Evolutionary conservation across 1,140 invertebrate genomes (phyloP).

Genomic region (Philopotamus ludificatus): DNA sequence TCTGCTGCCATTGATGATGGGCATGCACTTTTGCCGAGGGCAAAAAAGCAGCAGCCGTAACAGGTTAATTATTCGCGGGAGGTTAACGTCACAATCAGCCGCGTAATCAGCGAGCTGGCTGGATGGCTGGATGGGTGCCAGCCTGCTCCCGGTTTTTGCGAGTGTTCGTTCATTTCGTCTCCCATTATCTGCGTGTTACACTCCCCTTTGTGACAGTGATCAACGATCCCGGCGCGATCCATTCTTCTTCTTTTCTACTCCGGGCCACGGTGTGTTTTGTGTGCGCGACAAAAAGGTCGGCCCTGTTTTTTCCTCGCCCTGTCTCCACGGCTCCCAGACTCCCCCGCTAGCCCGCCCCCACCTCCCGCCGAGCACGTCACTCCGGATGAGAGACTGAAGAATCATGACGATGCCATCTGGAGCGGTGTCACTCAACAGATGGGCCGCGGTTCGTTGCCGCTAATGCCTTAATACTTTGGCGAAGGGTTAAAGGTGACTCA

Average conservation of each 20-base stretch:
- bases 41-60: slow-evolving; percentile 8
- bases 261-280: slow-evolving; percentile 4
- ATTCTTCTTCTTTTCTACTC: slow-evolving; percentile 3
- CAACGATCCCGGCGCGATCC: slow-evolving; percentile 25
- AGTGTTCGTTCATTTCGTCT: slow-evolving; percentile 16
- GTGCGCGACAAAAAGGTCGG: slow-evolving; percentile 13
- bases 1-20: neutral
- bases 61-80: slow-evolving; percentile 22
- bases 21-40: neutral
- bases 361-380: slow-evolving; percentile 6
- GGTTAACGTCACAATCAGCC: slow-evolving; percentile 17
- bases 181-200: slow-evolving; percentile 27
- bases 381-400: slow-evolving; percentile 1
- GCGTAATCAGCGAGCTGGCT: slow-evolving; percentile 11
- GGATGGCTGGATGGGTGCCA: neutral
- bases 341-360: too few species aligned
- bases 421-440: too few species aligned
- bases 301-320: neutral
- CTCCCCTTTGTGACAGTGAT: slow-evolving; percentile 27
- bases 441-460: too few species aligned
- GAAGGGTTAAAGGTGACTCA: too few species aligned
- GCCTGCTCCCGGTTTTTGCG: slow-evolving; percentile 11
- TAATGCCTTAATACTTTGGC: too few species aligned
- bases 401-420: slow-evolving; percentile 5
- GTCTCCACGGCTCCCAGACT: neutral